A percentile compares a stretch with the other conserved stretches of the same genome.
phyloP scores from a whole-genome alignment of 1,140 invertebrate species.

The Microvelia longipes region DNA sequence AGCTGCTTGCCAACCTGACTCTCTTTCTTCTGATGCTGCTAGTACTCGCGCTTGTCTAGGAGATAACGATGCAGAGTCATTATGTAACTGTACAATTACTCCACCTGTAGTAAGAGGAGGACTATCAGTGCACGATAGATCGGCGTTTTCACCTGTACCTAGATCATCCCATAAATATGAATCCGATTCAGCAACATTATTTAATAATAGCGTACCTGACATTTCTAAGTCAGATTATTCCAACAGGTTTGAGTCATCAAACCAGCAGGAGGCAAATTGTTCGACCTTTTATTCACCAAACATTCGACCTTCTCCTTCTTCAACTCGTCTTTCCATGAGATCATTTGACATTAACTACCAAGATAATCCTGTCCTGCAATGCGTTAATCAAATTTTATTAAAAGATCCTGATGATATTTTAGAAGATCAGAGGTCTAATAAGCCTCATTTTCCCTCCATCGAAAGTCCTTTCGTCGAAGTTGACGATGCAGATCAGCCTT shows the following conservation, averaged over 20 bases:
- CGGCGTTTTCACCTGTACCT: slow-evolving; percentile 25
- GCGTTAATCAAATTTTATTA: slow-evolving; percentile 57
- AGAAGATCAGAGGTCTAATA: slow-evolving; percentile 14
- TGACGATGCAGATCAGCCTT: slow-evolving; percentile 6
- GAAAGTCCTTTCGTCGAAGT: slow-evolving; percentile 7
- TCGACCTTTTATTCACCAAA: neutral
- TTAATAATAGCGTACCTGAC: slow-evolving; percentile 2
- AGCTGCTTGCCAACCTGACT: slow-evolving; percentile 6
- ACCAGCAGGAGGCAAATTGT: neutral
- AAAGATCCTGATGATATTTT: slow-evolving; percentile 34
- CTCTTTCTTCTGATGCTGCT: slow-evolving; percentile 13
- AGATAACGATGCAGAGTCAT: slow-evolving; percentile 8
- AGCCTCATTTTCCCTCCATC: neutral
- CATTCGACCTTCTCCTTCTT: neutral
- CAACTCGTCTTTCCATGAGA: neutral
- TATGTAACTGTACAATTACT: slow-evolving; percentile 2
- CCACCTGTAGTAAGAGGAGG: slow-evolving; percentile 9
- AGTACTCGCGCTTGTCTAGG: slow-evolving; percentile 13
- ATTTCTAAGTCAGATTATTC: neutral
- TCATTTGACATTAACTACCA: slow-evolving; percentile 23
- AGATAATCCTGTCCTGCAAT: slow-evolving; percentile 58
- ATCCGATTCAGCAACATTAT: neutral
- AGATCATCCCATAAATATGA: slow-evolving; percentile 39
- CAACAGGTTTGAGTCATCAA: neutral
- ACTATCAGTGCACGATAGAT: slow-evolving; percentile 12